Conservation (phyloP, 23 tunicate genomes). For the Ciona savignyi region DNA sequence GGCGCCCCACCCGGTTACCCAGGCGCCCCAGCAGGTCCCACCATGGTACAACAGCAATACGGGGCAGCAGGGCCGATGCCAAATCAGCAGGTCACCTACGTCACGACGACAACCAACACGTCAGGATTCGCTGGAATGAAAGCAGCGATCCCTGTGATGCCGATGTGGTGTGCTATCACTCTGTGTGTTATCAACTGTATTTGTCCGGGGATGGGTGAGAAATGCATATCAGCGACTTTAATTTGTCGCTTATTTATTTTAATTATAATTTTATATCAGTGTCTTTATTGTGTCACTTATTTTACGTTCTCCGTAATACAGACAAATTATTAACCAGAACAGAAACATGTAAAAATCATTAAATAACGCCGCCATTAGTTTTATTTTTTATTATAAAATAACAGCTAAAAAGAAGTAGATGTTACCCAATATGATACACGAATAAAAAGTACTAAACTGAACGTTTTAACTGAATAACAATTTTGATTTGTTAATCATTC, state of each 20-base stretch:
- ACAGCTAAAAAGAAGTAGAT: no score
- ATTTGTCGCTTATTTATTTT: background rate
- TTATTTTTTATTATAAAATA: no score
- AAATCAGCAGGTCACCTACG: conserved; percentile 24
- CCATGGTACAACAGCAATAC: background rate
- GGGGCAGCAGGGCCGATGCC: conserved; percentile 13
- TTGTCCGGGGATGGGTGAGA: conserved; percentile 78
- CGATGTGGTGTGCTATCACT: conserved; percentile 52
- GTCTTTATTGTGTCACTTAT: no score
- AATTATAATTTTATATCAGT: no score
- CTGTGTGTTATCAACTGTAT: conserved; percentile 48
- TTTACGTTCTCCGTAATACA: no score
- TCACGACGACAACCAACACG: conserved; percentile 9
- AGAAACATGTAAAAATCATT: no score
- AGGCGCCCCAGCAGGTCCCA: background rate
- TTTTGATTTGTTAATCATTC: no score
- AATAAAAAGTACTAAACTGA: no score
- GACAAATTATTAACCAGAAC: no score
- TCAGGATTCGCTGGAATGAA: conserved; percentile 11
- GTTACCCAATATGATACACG: no score
- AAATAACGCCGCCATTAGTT: no score
- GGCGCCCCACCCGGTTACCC: background rate
- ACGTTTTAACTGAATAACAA: no score
- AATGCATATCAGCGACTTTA: background rate
- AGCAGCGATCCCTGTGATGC: conserved; percentile 75